Base-by-base conservation (phyloP, 2,797 vertebrate species). In the Eurystomus glaucurus region DNA sequence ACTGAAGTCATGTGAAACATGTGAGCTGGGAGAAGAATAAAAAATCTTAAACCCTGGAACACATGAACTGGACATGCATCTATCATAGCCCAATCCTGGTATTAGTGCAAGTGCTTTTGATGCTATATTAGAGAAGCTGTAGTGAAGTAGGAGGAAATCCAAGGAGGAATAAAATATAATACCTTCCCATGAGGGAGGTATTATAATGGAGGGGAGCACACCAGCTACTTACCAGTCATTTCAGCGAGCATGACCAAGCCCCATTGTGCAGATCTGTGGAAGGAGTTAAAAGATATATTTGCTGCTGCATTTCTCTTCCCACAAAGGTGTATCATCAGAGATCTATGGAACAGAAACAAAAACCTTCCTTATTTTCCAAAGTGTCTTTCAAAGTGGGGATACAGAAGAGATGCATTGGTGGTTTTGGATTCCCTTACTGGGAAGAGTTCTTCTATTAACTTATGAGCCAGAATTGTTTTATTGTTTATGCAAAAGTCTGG, bases 161-260 rank as follows among this genome's bases (percentile, higher is more conserved):
- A 7, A 11, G 17, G 31, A 69, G 48, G 58, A 84, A 22, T 64
- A 68, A 76, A n/a, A 35, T 35, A 35, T 35, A 35, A 35, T 35
- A 35, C 35, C 35, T 35, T 8, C 35, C 28, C 0, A 0, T 77
- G 52, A 80, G 31, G 20, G 41, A 85, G 45, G 48, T 0, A 1
- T 48, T 74, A 11, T 8, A 51, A 46, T 35, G 21, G 33, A 89
- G 31, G 28, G 41, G 77, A 85, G 37, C 21, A 57, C 9, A 57
- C 31, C 28, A 50, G 43, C 26, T 65, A 68, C 48, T 18, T 76
- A 13, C 22, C 14, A 19, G 37, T 39, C 60, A 61, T 58, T 37
- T 54, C 31, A 9, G 11, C 28, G 23, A 90, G 7, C 0, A 0
- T 61, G 62, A 54, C 21, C 1, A 4, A 62, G 29, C 10, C 25